Percentiles rank a stretch among this genome's conserved stretches.
These are phyloP conservation scores for Mastomys coucha DNA, from an alignment of 2,113 vertebrate genomes.

Conservation along the genomic window DNA sequence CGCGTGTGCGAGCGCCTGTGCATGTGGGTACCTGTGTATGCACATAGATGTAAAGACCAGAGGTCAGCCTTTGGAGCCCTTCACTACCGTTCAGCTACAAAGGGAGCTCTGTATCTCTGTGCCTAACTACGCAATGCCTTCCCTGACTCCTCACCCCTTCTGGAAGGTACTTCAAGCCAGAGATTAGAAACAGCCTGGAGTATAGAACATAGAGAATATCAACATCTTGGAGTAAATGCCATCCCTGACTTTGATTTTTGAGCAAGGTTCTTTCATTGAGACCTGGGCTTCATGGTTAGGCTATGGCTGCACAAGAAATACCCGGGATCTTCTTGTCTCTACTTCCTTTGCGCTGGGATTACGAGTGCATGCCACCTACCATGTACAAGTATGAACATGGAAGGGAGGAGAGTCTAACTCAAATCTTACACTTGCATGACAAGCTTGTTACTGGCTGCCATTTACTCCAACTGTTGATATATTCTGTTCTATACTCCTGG, in stretches of 20 bases:
- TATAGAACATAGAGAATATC: neutral
- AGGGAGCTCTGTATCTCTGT: neutral
- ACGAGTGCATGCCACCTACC: neutral
- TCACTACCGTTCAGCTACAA: neutral
- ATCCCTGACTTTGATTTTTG: neutral
- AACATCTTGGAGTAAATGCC: neutral
- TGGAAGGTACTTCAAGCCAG: neutral
- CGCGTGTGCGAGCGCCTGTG: no score
- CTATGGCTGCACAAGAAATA: neutral
- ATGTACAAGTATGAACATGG: no score
- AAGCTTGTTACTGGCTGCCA: neutral
- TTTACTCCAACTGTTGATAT: neutral
- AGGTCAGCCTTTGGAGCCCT: neutral
- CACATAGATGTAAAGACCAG: neutral
- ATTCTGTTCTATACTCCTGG: neutral
- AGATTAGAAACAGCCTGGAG: neutral
- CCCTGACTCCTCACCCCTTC: neutral
- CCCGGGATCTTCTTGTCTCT: no score
- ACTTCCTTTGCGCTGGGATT: neutral
- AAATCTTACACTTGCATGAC: neutral
- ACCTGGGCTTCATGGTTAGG: neutral
- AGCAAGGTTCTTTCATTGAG: neutral
- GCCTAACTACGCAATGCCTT: fast-evolving
- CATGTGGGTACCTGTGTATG: neutral
- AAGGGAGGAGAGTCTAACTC: neutral